Evolutionary conservation across 2,888 invertebrate genomes (phyloP).

Genomic region (Eudemis profundana): DNA sequence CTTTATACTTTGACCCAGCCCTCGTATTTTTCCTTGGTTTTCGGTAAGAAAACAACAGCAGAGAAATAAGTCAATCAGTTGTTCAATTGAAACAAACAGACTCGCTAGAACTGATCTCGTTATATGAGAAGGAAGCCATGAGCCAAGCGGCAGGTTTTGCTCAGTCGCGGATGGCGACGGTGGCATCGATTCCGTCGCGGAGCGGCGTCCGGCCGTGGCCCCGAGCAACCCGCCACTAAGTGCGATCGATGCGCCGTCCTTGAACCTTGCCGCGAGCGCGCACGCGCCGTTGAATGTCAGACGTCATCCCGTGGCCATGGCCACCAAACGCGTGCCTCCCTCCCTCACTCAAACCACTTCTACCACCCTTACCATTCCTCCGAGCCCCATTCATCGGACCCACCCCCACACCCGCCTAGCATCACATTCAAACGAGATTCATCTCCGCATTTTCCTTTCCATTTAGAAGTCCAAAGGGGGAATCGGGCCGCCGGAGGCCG

Average conservation of each 20-base stretch:
- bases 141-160: background rate
- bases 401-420: constrained; percentile 46
- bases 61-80: too few relatives aligned
- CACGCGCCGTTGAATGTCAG: constrained; percentile 70
- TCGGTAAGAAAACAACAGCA: too few relatives aligned
- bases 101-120: too few relatives aligned
- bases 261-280: constrained; percentile 72
- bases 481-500: background rate
- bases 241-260: constrained; percentile 77
- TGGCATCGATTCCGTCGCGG: constrained; percentile 62
- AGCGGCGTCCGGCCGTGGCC: constrained; percentile 72
- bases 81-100: too few relatives aligned
- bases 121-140: background rate
- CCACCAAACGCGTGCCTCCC: constrained; percentile 69
- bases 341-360: constrained; percentile 53
- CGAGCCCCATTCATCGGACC: constrained; percentile 62
- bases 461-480: constrained; percentile 5
- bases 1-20: too few relatives aligned
- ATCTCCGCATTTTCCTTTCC: constrained; percentile 13
- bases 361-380: constrained; percentile 44
- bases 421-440: constrained; percentile 30
- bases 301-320: constrained; percentile 80
- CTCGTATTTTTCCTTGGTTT: too few relatives aligned
- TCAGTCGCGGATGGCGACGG: constrained; percentile 21
- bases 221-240: constrained; percentile 62